Evolutionary conservation across 2,888 invertebrate genomes (phyloP), one percentile per base, ranked within the genome.

Genomic region (Conops quadrifasciatus): DNA sequence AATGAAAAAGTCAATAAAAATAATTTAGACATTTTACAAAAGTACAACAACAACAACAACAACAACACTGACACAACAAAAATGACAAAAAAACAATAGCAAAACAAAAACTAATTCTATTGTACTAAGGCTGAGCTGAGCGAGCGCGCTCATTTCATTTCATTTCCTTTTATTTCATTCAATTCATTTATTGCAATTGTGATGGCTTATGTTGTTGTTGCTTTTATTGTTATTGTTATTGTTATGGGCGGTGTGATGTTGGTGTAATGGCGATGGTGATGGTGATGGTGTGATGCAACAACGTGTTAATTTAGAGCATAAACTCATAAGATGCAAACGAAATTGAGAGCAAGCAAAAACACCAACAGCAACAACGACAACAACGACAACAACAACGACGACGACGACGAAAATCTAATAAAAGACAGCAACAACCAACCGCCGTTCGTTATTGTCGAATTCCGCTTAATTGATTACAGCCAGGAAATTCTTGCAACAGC

Each of bases 321-420:
- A 59, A 70, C 26, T 45, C 26, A 28, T n/a, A n/a, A 63, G 63
- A 53, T 66, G 36, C 30, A 47, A 62, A 49, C 36, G 64, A 63
- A 64, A 67, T 65, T 67, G 30, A 64, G 45, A 68, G 68, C 51
- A 49, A 68, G 60, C 36, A 59, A 68, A 49, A 30, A 60, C 51
- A 62, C 47, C 68, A 62, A 30, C 47, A 60, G 45, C 45, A 49
- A 66, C 26, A 7, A 69, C 45, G 47, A 47, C 36, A 70, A 47
- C 36, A 59, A 59, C 19, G 51, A n/a, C 16, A 58, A 15, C 0
- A 56, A 43, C 56, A 45, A 7, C 53, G 36, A 64, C 70, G 71
- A 70, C 71, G 71, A 71, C n/a, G 16, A 49, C 16, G 13, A 49
- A 9, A 21, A n/a, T 21, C 4, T 21, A 21, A 21, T n/a, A 9